Conservation (phyloP, 2,797 vertebrate species). For the Acanthopagrus latus region DNA sequence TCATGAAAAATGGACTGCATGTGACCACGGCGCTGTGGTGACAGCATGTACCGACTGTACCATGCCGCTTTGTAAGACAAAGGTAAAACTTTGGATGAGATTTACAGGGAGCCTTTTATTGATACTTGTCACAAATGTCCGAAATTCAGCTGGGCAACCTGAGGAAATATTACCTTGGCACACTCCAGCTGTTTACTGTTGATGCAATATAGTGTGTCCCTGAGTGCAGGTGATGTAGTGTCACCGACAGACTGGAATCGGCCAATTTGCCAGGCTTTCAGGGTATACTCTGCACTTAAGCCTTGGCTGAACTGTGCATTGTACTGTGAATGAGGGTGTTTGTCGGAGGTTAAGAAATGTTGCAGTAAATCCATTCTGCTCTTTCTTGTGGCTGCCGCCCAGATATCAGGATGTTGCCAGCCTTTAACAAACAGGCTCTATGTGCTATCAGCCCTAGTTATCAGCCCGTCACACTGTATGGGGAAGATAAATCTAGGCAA, state of each 20-base stretch:
- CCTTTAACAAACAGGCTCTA: slow-evolving; percentile 80
- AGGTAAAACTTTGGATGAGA: not conserved
- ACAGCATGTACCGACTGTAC: not conserved
- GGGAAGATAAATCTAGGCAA: slow-evolving; percentile 88
- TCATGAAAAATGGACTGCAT: not conserved
- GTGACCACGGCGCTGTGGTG: too few species aligned
- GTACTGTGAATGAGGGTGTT: slow-evolving; percentile 61
- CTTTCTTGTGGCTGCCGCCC: slow-evolving; percentile 58
- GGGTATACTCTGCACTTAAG: slow-evolving; percentile 53
- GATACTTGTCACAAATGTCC: slow-evolving; percentile 20
- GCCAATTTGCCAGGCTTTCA: slow-evolving; percentile 66
- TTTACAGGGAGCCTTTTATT: not conserved
- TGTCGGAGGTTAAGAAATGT: slow-evolving; percentile 65
- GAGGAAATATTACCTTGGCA: slow-evolving; percentile 34
- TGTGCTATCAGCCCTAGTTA: slow-evolving; percentile 83
- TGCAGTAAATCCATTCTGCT: slow-evolving; percentile 73
- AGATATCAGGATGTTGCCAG: slow-evolving; percentile 69
- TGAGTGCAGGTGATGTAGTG: slow-evolving; percentile 45
- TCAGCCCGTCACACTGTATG: slow-evolving; percentile 84
- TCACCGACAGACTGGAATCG: slow-evolving; percentile 49
- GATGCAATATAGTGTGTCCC: slow-evolving; percentile 24
- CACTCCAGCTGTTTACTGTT: slow-evolving; percentile 11
- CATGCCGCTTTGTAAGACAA: not conserved
- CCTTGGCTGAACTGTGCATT: slow-evolving; percentile 53
- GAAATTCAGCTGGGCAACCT: not conserved